Conservation (phyloP, 2,797 vertebrate species). For the Eremophila alpestris region DNA sequence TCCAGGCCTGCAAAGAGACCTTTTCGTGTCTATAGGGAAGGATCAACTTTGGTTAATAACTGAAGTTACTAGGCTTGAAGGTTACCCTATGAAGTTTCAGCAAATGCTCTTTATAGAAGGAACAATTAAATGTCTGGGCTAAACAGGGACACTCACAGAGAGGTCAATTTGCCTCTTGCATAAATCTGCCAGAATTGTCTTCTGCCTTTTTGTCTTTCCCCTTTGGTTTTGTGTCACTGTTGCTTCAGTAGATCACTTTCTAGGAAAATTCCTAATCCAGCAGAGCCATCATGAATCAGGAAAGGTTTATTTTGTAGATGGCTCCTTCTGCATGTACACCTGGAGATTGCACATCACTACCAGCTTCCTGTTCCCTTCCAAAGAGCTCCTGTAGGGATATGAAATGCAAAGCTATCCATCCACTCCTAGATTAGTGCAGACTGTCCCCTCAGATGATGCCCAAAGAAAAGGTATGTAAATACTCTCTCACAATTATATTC, state of each 20-base stretch:
- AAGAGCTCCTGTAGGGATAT: not conserved
- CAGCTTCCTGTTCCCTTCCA: not conserved
- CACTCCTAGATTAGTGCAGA: not conserved
- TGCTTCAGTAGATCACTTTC: not conserved
- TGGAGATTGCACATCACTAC: not conserved
- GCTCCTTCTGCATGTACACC: not conserved
- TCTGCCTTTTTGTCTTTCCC: not conserved
- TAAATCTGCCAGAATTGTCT: not conserved
- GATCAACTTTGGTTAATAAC: not conserved
- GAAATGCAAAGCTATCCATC: not conserved
- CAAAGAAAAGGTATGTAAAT: not conserved
- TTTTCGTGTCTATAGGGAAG: not conserved
- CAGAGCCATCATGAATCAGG: not conserved
- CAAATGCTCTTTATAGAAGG: not conserved
- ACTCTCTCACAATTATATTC: not conserved
- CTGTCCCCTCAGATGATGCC: not conserved
- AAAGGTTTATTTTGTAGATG: not conserved
- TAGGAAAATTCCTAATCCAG: not conserved
- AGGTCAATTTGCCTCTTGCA: fast-evolving
- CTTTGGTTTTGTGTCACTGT: not conserved
- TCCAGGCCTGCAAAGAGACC: not conserved
- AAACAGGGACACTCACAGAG: not conserved
- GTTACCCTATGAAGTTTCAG: not conserved
- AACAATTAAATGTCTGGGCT: not conserved
- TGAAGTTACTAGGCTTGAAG: not conserved